Percentiles rank a stretch among this genome's conserved stretches.
These are phyloP conservation scores for Nesoenas mayeri DNA, from an alignment of 2,113 vertebrate species.

Conservation along the genomic window DNA sequence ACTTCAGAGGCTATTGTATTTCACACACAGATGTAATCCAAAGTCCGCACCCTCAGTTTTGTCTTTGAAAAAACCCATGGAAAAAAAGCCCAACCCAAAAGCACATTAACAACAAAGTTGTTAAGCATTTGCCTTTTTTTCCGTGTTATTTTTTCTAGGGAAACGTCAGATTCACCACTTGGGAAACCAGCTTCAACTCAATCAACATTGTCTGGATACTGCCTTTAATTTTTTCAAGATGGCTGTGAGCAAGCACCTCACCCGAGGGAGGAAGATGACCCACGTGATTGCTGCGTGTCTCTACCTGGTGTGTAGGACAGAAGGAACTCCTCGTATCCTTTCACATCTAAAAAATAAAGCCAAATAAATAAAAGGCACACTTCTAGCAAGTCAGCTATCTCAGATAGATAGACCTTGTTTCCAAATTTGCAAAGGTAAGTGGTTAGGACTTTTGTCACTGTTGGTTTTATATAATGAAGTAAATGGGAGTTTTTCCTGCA, in stretches of 20 bases:
- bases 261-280: constrained; percentile 83
- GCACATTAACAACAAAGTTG: not conserved
- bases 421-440: not conserved
- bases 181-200: constrained; percentile 95
- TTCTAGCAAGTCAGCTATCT: not conserved
- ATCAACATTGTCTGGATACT: constrained; percentile 93
- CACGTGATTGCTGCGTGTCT: constrained; percentile 93
- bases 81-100: not conserved
- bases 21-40: not conserved
- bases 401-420: not conserved
- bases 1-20: not conserved
- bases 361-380: not conserved
- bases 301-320: constrained; percentile 95
- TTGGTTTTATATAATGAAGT: not conserved
- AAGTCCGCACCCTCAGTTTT: not conserved
- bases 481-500: not conserved
- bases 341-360: not conserved
- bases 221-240: constrained; percentile 99
- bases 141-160: constrained; percentile 70
- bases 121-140: not conserved
- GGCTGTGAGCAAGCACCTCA: constrained; percentile 90
- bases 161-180: constrained; percentile 87
- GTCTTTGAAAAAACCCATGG: not conserved
- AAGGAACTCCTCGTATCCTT: constrained; percentile 97
- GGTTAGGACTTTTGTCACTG: not conserved